Evolutionary conservation across 2,888 invertebrate genomes (phyloP).

Genomic region (Cheiracanthium punctorium): DNA sequence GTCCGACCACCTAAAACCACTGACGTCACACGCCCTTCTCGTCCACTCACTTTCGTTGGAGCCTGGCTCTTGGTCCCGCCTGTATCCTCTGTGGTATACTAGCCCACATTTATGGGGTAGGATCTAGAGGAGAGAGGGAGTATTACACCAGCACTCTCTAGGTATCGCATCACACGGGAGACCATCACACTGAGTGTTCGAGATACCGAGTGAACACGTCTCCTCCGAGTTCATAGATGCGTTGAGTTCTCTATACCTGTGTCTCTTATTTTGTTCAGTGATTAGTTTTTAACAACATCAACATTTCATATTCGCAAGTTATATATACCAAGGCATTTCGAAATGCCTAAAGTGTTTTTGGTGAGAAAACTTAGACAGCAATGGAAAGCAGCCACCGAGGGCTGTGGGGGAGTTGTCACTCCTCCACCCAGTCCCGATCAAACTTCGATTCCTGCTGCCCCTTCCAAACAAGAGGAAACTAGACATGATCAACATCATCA

Average conservation of each 20-base stretch:
- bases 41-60: slow-evolving; percentile 69
- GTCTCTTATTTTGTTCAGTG: not conserved
- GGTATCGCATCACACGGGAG: not conserved
- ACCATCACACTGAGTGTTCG: not conserved
- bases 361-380: slow-evolving; percentile 53
- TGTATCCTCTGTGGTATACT: slow-evolving; percentile 48
- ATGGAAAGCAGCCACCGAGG: slow-evolving; percentile 19
- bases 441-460: not conserved
- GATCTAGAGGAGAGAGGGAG: slow-evolving; percentile 7
- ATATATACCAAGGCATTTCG: not conserved
- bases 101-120: slow-evolving; percentile 53
- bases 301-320: not conserved
- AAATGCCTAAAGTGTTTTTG: slow-evolving; percentile 66
- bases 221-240: not conserved
- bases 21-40: slow-evolving; percentile 62
- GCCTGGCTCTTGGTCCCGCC: slow-evolving; percentile 8
- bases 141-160: not conserved
- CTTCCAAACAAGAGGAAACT: not conserved
- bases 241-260: not conserved
- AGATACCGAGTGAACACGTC: not conserved
- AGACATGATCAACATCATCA: too few relatives aligned
- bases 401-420: slow-evolving; percentile 55
- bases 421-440: slow-evolving; percentile 67
- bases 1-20: slow-evolving; percentile 49
- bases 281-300: not conserved